Percentiles rank a stretch among this genome's conserved stretches.
phyloP scores from a whole-genome alignment of 2,113 vertebrate species.

The Geococcyx californianus region DNA sequence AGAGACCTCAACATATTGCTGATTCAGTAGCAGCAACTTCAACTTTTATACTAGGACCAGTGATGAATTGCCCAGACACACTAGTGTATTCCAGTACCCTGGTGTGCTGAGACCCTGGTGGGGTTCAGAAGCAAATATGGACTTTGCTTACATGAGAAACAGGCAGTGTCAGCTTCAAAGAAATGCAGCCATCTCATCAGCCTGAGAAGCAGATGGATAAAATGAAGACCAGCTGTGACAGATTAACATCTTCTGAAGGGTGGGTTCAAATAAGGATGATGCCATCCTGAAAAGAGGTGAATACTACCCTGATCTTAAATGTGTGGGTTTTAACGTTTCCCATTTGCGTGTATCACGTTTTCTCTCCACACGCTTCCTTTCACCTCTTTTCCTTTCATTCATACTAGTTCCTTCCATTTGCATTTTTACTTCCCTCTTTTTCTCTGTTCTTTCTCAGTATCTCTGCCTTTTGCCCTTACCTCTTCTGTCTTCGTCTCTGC shows the following conservation, averaged over 20 bases:
- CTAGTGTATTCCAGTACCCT: neutral
- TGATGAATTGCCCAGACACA: neutral
- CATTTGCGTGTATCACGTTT: neutral
- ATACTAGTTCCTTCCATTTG: neutral
- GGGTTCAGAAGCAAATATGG: neutral
- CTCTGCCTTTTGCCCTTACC: neutral
- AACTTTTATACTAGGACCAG: neutral
- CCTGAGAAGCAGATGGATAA: neutral
- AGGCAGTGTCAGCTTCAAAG: neutral
- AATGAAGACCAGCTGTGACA: slow-evolving; percentile 10
- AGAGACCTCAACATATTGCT: neutral
- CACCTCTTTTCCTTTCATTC: neutral
- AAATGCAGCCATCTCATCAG: neutral
- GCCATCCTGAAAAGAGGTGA: neutral
- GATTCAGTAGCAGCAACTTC: neutral
- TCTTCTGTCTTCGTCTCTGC: neutral
- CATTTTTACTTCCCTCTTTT: neutral
- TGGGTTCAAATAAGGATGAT: neutral
- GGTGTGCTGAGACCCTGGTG: neutral
- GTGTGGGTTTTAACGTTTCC: neutral
- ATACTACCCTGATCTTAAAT: neutral
- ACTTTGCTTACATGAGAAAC: neutral
- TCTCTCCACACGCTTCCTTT: neutral
- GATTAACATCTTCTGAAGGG: neutral
- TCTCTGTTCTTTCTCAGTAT: neutral